Base-by-base conservation (phyloP, 2,113 vertebrate species). In the Oreocharis arfaki region DNA sequence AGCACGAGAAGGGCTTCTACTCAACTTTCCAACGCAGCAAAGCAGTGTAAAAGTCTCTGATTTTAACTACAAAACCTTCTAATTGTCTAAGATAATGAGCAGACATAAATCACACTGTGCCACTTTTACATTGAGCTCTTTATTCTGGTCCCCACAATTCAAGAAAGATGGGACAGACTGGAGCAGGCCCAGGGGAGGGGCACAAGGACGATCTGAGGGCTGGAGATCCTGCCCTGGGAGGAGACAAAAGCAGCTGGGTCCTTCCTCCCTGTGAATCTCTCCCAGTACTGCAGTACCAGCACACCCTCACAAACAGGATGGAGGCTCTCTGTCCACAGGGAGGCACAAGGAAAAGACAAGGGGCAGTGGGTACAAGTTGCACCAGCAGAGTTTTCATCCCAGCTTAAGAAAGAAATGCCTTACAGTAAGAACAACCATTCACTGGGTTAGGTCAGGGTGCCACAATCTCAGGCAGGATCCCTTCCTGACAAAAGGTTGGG, bases 31-130 rank as follows among this genome's bases (percentile, higher is more conserved):
- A 81, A 41, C 22, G 15, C 4, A 33, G 10, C 8, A 39, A 42
- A 79, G 52, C 39, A 71, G 53, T 0, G 0, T 6, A 84, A 11
- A 78, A 74, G 6, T 4, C 39, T 39, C 21, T 0, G 1, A 28
- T 75, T 87, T 84, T 19, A 52, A 32, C 27, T 21, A 77, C 14
- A 65, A 69, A 77, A 78, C 1, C 18, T 82, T 73, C 15, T 41
- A n/a, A 46, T 22, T 53, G 21, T 10, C 28, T 39, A 59, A 49
- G 32, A 47, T 17, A 77, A 37, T 1, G 20, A 39, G 30, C 2
- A 74, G 73, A 63, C 30, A 33, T 2, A 59, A 74, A 63, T 57
- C 50, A 17, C 76, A 61, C 10, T 15, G n/a, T 11, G 59, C 56
- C 50, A 67, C 5, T 55, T 39, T 7, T 4, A 50, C 22, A 46